Evolutionary conservation across 37 sponge, comb jelly and placozoan genomes (phyloP).

Genomic region (Oopsacas minuta): DNA sequence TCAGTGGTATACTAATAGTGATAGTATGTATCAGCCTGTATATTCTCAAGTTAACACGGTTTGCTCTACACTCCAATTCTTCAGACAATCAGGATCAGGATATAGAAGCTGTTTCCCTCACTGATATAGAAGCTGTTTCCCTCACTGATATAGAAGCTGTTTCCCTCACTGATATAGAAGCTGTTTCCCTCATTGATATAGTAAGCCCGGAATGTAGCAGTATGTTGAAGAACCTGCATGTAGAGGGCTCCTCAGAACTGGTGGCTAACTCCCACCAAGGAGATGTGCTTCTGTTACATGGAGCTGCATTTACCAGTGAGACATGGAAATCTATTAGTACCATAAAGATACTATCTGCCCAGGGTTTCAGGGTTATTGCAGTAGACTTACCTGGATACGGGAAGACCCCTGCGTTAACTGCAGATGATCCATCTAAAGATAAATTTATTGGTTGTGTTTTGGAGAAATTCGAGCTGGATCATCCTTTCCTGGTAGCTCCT

Average conservation of each 20-base stretch:
- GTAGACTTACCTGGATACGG: constrained; percentile 30
- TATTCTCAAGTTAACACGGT: neutral
- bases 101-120: neutral
- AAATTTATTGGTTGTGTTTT: neutral
- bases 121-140: neutral
- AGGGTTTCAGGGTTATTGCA: constrained; percentile 31
- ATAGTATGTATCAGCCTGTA: neutral
- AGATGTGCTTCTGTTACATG: constrained; percentile 32
- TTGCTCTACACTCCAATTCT: neutral
- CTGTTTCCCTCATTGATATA: neutral
- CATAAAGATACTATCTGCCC: constrained; percentile 6
- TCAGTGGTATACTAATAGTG: neutral
- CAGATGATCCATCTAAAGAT: neutral
- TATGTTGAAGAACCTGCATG: neutral
- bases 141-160: neutral
- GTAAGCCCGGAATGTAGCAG: neutral
- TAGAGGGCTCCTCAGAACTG: neutral
- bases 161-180: neutral
- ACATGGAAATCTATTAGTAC: constrained; percentile 26
- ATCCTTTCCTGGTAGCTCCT: constrained; percentile 27
- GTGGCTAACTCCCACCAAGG: constrained; percentile 2
- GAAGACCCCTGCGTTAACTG: neutral
- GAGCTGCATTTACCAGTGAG: constrained; percentile 23
- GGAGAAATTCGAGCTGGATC: constrained; percentile 18
- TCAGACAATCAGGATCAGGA: neutral